A percentile compares a stretch with the other conserved stretches of the same genome.
phyloP scores from a whole-genome alignment of 2,888 invertebrate species.

The Phyllotreta striolata region DNA sequence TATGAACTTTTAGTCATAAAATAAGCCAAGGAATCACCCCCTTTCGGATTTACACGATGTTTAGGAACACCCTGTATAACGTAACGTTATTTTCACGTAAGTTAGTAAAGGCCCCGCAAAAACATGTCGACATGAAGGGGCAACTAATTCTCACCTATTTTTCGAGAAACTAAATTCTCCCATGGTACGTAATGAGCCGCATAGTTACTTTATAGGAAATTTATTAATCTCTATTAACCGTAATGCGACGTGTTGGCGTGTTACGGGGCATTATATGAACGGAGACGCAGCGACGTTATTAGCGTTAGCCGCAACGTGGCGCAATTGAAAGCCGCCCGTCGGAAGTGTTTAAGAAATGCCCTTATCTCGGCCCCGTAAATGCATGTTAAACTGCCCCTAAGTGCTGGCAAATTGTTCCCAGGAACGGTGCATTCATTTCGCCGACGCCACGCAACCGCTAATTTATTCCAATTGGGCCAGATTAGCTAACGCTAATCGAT shows the following conservation, averaged over 20 bases:
- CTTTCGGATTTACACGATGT: too few species aligned
- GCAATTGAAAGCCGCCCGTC: conserved; percentile 60
- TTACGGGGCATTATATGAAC: conserved; percentile 43
- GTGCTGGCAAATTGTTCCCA: conserved; percentile 60
- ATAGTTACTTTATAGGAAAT: conserved; percentile 33
- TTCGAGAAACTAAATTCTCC: too few species aligned
- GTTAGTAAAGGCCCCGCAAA: too few species aligned
- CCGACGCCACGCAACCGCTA: conserved; percentile 52
- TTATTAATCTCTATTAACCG: conserved; percentile 40
- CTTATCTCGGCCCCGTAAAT: conserved; percentile 61
- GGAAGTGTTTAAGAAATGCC: conserved; percentile 60
- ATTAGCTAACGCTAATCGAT: too few species aligned
- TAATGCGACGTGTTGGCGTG: conserved; percentile 46
- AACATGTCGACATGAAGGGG: too few species aligned
- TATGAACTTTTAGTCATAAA: too few species aligned
- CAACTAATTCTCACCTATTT: too few species aligned
- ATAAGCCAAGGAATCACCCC: too few species aligned
- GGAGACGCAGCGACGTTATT: conserved; percentile 27
- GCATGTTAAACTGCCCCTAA: conserved; percentile 62
- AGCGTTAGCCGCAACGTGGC: conserved; percentile 48
- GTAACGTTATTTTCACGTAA: too few species aligned
- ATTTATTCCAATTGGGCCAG: conserved; percentile 41
- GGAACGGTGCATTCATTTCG: conserved; percentile 50
- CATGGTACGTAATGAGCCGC: too few species aligned
- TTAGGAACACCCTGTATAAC: too few species aligned